A percentile compares a stretch with the other conserved stretches of the same genome.
Evolutionary conservation across 1,140 invertebrate species (phyloP).

Genomic region (Eumeta japonica): DNA sequence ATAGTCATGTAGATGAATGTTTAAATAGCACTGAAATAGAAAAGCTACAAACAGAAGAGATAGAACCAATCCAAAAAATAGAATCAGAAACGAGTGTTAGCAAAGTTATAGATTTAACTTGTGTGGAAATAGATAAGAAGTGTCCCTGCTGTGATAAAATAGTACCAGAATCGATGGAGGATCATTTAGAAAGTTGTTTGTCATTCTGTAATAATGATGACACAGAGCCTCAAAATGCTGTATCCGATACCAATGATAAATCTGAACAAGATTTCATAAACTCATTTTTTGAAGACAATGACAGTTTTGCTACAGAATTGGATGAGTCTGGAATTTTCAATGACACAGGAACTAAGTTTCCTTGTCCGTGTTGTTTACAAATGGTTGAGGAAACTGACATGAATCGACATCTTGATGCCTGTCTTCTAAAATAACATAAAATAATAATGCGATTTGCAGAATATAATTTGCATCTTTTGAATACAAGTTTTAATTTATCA

Average conservation of each 20-base stretch:
- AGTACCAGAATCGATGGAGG: constrained; percentile 54
- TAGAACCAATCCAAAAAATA: not conserved
- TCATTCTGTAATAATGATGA: constrained; percentile 30
- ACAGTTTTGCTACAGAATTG: constrained; percentile 22
- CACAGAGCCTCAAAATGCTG: constrained; percentile 26
- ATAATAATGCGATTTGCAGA: constrained; percentile 1
- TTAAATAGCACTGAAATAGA: constrained; percentile 45
- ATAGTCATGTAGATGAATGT: constrained; percentile 60
- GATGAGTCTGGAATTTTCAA: constrained; percentile 37
- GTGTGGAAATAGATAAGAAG: constrained; percentile 12
- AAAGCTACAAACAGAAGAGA: constrained; percentile 7
- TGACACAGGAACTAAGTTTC: constrained; percentile 44
- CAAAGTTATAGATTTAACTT: constrained; percentile 10
- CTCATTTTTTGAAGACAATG: constrained; percentile 33
- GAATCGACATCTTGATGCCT: constrained; percentile 45
- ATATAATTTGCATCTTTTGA: not conserved
- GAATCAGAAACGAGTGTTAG: constrained; percentile 14
- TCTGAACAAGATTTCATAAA: constrained; percentile 9
- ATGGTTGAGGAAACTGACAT: constrained; percentile 45
- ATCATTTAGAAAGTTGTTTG: constrained; percentile 66
- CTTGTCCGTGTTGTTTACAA: constrained; percentile 45
- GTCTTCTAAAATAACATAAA: constrained; percentile 20
- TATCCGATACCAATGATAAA: constrained; percentile 8
- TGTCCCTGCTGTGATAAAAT: constrained; percentile 65
- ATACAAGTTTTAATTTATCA: too few species aligned